These are phyloP conservation scores for Hypomecis punctinalis DNA, from an alignment of 2,888 invertebrate species.

Conservation along the genomic window DNA sequence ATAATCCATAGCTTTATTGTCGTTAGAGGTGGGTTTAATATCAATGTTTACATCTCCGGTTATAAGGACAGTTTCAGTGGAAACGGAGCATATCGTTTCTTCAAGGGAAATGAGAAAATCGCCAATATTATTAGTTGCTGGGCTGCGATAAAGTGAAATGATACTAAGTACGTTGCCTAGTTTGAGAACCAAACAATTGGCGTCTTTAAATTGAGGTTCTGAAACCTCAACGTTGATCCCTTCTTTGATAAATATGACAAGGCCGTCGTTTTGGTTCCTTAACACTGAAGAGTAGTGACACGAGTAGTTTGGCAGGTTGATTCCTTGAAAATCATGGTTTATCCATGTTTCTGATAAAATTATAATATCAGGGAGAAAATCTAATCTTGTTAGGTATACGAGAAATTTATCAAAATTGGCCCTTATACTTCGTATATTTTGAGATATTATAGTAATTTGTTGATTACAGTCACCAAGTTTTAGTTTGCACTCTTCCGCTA, in stretches of 20 bases:
- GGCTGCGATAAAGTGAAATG: constrained; percentile 7
- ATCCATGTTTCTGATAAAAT: constrained; percentile 8
- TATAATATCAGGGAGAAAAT: background rate
- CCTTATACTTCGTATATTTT: background rate
- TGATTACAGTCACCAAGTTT: too few relatives aligned
- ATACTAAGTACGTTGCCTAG: background rate
- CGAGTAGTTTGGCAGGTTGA: too few relatives aligned
- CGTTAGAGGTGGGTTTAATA: too few relatives aligned
- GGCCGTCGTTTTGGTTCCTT: constrained; percentile 10
- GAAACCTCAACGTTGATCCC: background rate
- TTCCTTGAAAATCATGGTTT: background rate
- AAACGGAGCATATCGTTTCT: background rate
- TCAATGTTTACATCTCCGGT: too few relatives aligned
- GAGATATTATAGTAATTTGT: background rate
- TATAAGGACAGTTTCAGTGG: too few relatives aligned
- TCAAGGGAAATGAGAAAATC: background rate
- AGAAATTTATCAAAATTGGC: background rate
- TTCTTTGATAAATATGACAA: background rate
- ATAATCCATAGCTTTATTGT: constrained; percentile 3
- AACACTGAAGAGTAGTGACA: too few relatives aligned
- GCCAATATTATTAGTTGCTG: background rate
- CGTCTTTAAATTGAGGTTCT: background rate
- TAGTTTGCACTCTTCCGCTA: background rate
- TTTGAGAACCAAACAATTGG: constrained; percentile 1
- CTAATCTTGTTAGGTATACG: background rate